Evolutionary conservation across 1,140 invertebrate species (phyloP).

Genomic region (Hylaeus anthracinus): DNA sequence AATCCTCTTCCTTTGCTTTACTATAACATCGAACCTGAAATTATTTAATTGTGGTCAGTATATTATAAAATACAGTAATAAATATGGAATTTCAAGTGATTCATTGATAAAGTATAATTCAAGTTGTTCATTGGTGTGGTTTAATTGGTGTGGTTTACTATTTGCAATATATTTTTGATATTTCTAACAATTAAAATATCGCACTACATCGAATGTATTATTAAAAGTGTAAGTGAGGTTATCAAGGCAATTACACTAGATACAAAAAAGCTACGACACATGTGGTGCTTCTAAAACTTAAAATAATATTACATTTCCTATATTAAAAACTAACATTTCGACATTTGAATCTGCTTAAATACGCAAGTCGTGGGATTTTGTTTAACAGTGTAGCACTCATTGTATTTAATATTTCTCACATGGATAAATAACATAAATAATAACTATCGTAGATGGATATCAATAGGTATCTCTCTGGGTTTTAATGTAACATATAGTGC

Average conservation of each 20-base stretch:
- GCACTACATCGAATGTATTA: background rate
- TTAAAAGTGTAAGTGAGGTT: background rate
- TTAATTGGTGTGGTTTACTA: too few species aligned
- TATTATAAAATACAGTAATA: background rate
- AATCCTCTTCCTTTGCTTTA: conserved; percentile 65
- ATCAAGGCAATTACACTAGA: background rate
- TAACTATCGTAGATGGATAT: too few species aligned
- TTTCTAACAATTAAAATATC: too few species aligned
- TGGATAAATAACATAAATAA: too few species aligned
- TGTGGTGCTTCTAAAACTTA: background rate
- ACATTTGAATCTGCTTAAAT: background rate
- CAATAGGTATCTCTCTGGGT: too few species aligned
- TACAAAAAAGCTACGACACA: background rate
- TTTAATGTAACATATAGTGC: too few species aligned
- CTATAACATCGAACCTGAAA: conserved; percentile 42
- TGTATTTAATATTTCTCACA: background rate
- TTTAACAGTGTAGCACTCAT: background rate
- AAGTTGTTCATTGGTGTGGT: background rate
- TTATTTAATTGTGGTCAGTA: background rate
- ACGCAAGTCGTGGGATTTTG: background rate
- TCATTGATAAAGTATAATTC: background rate
- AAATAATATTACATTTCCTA: background rate
- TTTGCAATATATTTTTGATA: too few species aligned
- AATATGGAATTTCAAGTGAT: background rate
- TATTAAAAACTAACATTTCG: conserved; percentile 26